Conservation (phyloP, 2,113 vertebrate species). For the Tenebrosternarchus preto region DNA sequence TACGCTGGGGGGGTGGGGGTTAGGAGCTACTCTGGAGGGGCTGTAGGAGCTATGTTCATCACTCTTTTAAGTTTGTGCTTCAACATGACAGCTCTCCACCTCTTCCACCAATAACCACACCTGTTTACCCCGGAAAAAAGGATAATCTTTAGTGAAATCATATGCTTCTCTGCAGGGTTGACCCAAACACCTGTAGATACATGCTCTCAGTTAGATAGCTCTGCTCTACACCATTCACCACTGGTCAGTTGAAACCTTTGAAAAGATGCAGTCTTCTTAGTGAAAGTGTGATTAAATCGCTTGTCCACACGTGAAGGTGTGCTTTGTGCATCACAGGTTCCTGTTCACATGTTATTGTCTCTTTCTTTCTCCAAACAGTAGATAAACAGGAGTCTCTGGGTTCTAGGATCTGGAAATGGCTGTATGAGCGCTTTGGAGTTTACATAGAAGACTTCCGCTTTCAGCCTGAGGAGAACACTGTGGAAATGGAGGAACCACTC, state of each 20-base stretch:
- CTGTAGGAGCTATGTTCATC: too few relatives aligned
- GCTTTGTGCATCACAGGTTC: not conserved
- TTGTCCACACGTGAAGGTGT: not conserved
- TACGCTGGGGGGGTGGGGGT: too few relatives aligned
- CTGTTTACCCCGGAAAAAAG: too few relatives aligned
- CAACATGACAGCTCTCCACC: too few relatives aligned
- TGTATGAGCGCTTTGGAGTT: constrained; percentile 82
- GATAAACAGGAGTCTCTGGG: constrained; percentile 82
- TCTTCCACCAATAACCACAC: too few relatives aligned
- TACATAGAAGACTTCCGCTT: constrained; percentile 93
- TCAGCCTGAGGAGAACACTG: constrained; percentile 86
- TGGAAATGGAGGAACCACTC: constrained; percentile 91
- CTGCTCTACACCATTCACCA: not conserved
- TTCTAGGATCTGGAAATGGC: constrained; percentile 83
- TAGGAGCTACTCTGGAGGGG: too few relatives aligned
- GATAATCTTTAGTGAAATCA: too few relatives aligned
- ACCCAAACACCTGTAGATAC: too few relatives aligned
- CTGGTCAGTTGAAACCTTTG: not conserved
- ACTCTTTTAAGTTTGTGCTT: too few relatives aligned
- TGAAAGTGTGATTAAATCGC: not conserved
- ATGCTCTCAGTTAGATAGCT: too few relatives aligned
- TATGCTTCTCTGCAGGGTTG: too few relatives aligned
- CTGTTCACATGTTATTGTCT: too few relatives aligned
- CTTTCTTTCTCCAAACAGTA: constrained; percentile 48
- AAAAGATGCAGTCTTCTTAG: not conserved